A percentile compares a stretch with the other conserved stretches of the same genome.
Conservation (phyloP, 2,113 vertebrate genomes). For the Vimba vimba region DNA sequence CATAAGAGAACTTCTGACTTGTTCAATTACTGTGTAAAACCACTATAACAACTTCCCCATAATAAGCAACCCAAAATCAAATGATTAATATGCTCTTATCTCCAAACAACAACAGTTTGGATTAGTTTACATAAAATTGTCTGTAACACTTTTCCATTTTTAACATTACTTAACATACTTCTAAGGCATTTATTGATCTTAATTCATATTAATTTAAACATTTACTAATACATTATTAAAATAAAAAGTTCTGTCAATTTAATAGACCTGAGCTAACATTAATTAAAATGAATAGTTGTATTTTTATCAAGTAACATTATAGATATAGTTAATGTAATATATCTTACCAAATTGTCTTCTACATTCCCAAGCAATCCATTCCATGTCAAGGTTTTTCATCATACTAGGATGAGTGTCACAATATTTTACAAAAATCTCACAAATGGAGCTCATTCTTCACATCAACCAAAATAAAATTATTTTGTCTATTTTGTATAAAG, state of each 20-base stretch:
- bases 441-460: too few species aligned
- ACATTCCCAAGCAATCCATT: background rate
- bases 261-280: background rate
- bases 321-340: background rate
- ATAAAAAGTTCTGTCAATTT: background rate
- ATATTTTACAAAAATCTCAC: background rate
- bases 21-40: background rate
- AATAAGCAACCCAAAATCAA: background rate
- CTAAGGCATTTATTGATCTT: background rate
- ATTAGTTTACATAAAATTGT: background rate
- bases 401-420: background rate
- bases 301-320: background rate
- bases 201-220: background rate
- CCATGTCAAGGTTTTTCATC: background rate
- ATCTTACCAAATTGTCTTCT: background rate
- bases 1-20: constrained; percentile 13
- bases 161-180: background rate
- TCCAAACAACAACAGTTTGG: background rate
- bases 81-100: background rate
- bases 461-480: too few species aligned
- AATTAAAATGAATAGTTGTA: background rate
- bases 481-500: background rate
- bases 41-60: background rate
- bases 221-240: background rate
- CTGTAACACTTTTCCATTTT: background rate